phyloP scores from a whole-genome alignment of 2,797 vertebrate species.

The Xenops minutus region DNA sequence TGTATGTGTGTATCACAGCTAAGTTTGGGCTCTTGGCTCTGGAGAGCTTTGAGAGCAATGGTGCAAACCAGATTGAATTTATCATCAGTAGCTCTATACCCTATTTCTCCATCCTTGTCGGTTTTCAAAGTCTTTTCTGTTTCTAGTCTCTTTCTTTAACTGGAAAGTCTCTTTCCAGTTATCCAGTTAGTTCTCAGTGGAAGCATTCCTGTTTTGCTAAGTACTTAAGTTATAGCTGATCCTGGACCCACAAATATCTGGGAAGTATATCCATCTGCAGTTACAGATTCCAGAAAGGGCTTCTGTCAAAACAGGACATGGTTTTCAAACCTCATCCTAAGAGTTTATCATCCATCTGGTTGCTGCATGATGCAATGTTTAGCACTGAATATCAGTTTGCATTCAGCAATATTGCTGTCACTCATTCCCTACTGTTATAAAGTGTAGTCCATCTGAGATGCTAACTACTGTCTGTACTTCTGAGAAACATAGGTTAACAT shows the following conservation, averaged over 20 bases:
- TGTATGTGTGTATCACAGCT: background rate
- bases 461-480: background rate
- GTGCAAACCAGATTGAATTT: background rate
- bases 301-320: conserved; percentile 1
- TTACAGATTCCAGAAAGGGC: background rate
- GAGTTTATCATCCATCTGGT: background rate
- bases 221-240: background rate
- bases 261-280: background rate
- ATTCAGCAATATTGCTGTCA: background rate
- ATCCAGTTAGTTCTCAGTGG: background rate
- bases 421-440: background rate
- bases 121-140: background rate
- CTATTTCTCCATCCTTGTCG: background rate
- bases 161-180: background rate
- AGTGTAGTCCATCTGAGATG: background rate
- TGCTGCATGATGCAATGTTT: background rate
- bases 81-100: background rate
- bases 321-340: conserved; percentile 23
- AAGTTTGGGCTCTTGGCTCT: background rate
- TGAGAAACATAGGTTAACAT: background rate
- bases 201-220: background rate
- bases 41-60: background rate
- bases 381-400: background rate
- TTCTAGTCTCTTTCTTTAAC: background rate
- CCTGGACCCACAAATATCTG: background rate